Base-by-base conservation (phyloP, 2,113 vertebrate species). In the Otis tarda region DNA sequence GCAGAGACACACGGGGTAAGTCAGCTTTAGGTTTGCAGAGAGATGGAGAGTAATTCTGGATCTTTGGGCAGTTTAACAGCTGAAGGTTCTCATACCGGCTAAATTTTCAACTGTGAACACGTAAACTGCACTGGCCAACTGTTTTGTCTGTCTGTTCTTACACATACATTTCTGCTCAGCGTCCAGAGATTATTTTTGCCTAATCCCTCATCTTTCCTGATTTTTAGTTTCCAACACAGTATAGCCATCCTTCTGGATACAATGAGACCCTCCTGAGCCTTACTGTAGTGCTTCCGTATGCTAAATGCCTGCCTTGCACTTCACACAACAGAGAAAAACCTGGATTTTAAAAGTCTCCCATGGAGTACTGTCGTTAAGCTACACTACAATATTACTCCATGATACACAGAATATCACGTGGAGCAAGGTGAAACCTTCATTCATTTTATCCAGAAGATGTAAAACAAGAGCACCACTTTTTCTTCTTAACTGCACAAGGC, bases 401-500 rank as follows among this genome's bases (percentile, higher is more conserved):
- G 55, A 94, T 56, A 97, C 83, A 87, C 65, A 91, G 87, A 90
- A 80, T 9, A 56, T 73, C 93, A 83, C 14, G 23, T 57, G 94
- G 85, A 95, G 91, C 83, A 96, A 95, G 93, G 97, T 67, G 55
- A 96, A 97, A 94, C 52, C n/a, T 90, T 49, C 9, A 27, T 12
- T 45, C 5, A 14, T 53, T 91, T 81, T 60, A 70, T 47, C 20
- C 59, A 60, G 11, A 53, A 5, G 19, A 47, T 10, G 18, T 30
- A 69, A 79, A 87, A 76, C 3, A 39, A 84, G 71, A 59, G 70
- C 82, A 87, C n/a, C 25, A 12, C 64, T 81, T 81, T 49, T 86
- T 74, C 89, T 50, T 70, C 41, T 63, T 63, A 90, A 61, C 41
- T 70, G 60, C 37, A 78, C 8, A 81, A 90, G 53, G 83, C 13